Percentiles rank a stretch among this genome's conserved stretches.
Evolutionary conservation across 2,797 vertebrate genomes (phyloP).

Genomic region (Malurus splendens): DNA sequence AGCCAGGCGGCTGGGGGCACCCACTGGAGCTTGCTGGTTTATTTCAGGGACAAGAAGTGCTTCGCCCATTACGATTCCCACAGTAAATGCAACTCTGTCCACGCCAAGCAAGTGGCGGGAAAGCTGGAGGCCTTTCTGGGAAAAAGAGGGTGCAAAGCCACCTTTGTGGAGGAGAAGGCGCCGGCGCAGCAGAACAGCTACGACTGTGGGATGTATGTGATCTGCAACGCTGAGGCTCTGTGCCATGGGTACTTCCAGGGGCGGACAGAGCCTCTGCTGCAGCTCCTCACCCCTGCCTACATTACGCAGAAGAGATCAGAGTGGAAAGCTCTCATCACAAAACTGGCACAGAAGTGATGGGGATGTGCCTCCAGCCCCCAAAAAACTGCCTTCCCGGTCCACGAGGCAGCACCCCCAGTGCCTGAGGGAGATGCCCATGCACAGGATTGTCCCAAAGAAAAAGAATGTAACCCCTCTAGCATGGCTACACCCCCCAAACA

Average conservation of each 20-base stretch:
- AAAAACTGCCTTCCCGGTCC: background rate
- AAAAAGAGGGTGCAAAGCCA: constrained; percentile 63
- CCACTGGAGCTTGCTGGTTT: constrained; percentile 95
- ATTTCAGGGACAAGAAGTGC: constrained; percentile 76
- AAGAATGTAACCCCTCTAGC: constrained; percentile 52
- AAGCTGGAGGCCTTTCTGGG: constrained; percentile 85
- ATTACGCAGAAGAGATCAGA: constrained; percentile 87
- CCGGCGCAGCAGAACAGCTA: constrained; percentile 95
- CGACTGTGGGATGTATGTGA: constrained; percentile 98
- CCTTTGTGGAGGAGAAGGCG: constrained; percentile 85
- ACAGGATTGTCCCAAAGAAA: constrained; percentile 18
- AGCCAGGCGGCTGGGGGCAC: constrained; percentile 87
- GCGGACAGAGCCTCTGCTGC: constrained; percentile 70
- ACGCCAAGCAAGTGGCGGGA: constrained; percentile 84
- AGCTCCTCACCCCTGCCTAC: constrained; percentile 86
- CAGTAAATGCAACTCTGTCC: constrained; percentile 82
- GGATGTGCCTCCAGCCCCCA: background rate
- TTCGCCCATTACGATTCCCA: constrained; percentile 96
- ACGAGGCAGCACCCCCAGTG: constrained; percentile 10
- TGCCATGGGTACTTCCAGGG: constrained; percentile 78
- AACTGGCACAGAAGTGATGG: constrained; percentile 65
- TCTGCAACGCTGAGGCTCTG: constrained; percentile 88
- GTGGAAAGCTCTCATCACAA: constrained; percentile 83
- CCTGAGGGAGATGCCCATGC: constrained; percentile 38
- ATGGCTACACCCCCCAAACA: background rate